Conservation (phyloP, 2,888 invertebrate species). For the Eristalis pertinax region DNA sequence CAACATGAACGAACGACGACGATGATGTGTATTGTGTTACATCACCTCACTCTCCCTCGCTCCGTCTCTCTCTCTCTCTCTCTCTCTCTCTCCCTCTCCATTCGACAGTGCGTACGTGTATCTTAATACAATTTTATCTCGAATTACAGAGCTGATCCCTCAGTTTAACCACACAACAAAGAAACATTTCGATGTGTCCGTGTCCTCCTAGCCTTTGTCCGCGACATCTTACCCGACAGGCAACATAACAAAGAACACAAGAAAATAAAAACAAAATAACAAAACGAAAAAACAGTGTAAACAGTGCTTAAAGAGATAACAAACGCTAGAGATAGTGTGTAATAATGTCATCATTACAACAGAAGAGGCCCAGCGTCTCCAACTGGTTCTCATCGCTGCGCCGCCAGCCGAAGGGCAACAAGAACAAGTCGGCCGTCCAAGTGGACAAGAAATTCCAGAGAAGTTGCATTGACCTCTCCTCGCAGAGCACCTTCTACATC, state of each 20-base stretch:
- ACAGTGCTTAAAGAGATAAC: conserved; percentile 35
- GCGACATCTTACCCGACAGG: not conserved
- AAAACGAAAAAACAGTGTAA: not conserved
- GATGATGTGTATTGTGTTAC: conserved; percentile 43
- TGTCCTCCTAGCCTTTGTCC: conserved; percentile 16
- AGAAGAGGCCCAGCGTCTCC: conserved; percentile 87
- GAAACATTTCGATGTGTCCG: conserved; percentile 33
- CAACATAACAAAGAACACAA: conserved; percentile 40
- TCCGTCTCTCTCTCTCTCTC: not conserved
- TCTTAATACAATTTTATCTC: not conserved
- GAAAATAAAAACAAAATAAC: conserved; percentile 45
- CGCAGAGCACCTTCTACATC: conserved; percentile 79
- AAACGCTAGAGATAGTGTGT: conserved; percentile 49
- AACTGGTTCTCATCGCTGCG: conserved; percentile 92
- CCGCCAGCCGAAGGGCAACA: conserved; percentile 82
- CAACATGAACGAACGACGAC: conserved; percentile 39
- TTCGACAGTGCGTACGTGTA: not conserved
- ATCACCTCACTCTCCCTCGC: not conserved
- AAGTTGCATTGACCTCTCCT: conserved; percentile 80
- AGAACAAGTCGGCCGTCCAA: conserved; percentile 72
- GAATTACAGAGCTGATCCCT: conserved; percentile 51
- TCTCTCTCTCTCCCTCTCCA: not conserved
- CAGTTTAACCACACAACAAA: conserved; percentile 60
- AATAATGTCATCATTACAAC: conserved; percentile 81
- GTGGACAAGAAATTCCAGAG: conserved; percentile 79